Conservation (phyloP, 2,888 invertebrate species). For the Pseudococcus longispinus region DNA sequence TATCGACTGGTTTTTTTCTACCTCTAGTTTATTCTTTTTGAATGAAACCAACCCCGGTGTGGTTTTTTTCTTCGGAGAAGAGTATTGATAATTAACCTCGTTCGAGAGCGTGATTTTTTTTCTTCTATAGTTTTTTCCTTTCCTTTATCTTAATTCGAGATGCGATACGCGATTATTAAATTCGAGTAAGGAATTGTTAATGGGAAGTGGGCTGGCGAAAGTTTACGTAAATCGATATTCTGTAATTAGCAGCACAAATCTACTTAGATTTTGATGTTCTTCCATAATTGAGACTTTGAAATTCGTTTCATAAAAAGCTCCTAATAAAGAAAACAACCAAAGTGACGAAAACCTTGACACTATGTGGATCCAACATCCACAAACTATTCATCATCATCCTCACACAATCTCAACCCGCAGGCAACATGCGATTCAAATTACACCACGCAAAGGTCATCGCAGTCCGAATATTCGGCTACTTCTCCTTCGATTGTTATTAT, state of each 20-base stretch:
- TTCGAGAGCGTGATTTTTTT: constrained; percentile 38
- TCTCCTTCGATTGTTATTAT: background rate
- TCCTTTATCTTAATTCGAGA: background rate
- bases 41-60: constrained; percentile 11
- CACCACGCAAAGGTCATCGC: background rate
- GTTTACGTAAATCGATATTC: background rate
- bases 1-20: constrained; percentile 9
- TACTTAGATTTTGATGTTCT: too few relatives aligned
- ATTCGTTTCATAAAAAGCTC: too few relatives aligned
- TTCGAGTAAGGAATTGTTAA: background rate
- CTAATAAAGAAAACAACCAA: too few relatives aligned
- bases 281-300: too few relatives aligned
- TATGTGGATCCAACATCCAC: too few relatives aligned
- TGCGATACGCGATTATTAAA: background rate
- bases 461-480: background rate
- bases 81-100: constrained; percentile 27
- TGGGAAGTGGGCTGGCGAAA: background rate
- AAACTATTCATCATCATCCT: too few relatives aligned
- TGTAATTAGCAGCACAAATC: background rate
- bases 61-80: background rate
- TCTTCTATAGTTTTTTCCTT: background rate
- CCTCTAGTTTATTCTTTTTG: background rate
- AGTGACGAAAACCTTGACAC: too few relatives aligned
- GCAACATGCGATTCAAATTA: background rate
- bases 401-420: background rate